Base-by-base conservation (phyloP, 2,888 invertebrate species). In the Drosophila anomalata region DNA sequence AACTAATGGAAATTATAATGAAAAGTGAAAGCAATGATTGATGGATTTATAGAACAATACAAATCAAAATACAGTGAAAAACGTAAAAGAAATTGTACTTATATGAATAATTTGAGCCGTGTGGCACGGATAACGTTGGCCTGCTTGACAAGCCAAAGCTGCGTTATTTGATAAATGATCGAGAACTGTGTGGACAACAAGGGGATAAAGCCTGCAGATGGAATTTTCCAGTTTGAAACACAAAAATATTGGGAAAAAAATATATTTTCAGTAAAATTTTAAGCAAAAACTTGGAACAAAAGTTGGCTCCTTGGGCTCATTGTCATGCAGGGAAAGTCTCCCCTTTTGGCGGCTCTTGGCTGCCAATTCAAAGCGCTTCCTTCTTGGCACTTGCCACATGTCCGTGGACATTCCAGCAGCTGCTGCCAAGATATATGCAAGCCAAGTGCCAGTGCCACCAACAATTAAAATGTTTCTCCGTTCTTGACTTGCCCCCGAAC, bases 131-230 rank as follows among this genome's bases (percentile, higher is more conserved):
- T 11, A 59, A 24, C 22, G 39, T 42, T 33, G 17, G n/a, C 7
- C 29, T 36, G 6, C n/a, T n/a, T 67, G 48, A 67, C 60, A 61
- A 41, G 11, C 12, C 8, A 59, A 74, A 76, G 55, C 56, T 60
- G 48, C 31, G 9, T n/a, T 36, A 26, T 58, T 24, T 79, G 74
- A 79, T 74, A 65, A 73, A 76, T 78, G 76, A 63, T 76, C 51
- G 26, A 29, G 7, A 2, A n/a, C 20, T 68, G 57, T 73, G 69
- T 44, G 73, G 52, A 36, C 47, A 62, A 55, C 14, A 33, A 12
- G 31, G 29, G 39, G 20, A 39, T 14, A 46, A 20, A n/a, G 26
- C 12, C 31, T 6, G 42, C n/a, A 22, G 33, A 22, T 11, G 50
- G 8, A 26, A 20, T 26, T 50, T 22, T 22, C 33, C 24, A 6